These are phyloP conservation scores for Leptestheria dahalacensis DNA, from an alignment of 1,140 invertebrate genomes.

Conservation along the genomic window DNA sequence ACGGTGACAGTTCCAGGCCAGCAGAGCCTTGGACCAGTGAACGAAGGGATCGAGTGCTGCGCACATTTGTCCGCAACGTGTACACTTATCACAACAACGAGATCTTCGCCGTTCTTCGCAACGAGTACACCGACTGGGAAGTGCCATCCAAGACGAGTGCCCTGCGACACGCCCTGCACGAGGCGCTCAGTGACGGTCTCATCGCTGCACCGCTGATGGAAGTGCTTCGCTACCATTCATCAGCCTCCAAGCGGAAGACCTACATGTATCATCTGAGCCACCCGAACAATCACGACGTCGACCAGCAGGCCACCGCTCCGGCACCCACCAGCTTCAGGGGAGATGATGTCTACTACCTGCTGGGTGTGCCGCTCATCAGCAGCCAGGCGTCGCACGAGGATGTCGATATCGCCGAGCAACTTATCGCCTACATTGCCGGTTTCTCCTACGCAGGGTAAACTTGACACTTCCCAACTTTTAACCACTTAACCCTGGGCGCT, in stretches of 20 bases:
- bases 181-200: slow-evolving; percentile 37
- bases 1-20: background rate
- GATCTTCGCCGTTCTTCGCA: slow-evolving; percentile 71
- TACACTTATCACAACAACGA: slow-evolving; percentile 79
- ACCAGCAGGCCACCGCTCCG: too few relatives aligned
- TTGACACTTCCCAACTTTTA: too few relatives aligned
- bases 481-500: too few relatives aligned
- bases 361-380: background rate
- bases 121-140: slow-evolving; percentile 82
- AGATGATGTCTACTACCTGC: background rate
- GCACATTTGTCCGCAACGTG: slow-evolving; percentile 72
- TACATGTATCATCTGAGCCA: slow-evolving; percentile 4
- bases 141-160: slow-evolving; percentile 1
- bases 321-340: background rate
- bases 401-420: slow-evolving; percentile 5
- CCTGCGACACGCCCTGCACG: slow-evolving; percentile 14
- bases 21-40: slow-evolving; percentile 3
- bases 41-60: slow-evolving; percentile 21
- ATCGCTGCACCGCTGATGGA: slow-evolving; percentile 39
- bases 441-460: slow-evolving; percentile 12
- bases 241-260: background rate
- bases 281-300: background rate
- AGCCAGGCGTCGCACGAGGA: background rate
- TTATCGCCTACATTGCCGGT: slow-evolving; percentile 12
- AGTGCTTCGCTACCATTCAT: slow-evolving; percentile 35